These are phyloP conservation scores for Pitta sordida DNA, from an alignment of 2,113 vertebrate species.

Conservation along the genomic window DNA sequence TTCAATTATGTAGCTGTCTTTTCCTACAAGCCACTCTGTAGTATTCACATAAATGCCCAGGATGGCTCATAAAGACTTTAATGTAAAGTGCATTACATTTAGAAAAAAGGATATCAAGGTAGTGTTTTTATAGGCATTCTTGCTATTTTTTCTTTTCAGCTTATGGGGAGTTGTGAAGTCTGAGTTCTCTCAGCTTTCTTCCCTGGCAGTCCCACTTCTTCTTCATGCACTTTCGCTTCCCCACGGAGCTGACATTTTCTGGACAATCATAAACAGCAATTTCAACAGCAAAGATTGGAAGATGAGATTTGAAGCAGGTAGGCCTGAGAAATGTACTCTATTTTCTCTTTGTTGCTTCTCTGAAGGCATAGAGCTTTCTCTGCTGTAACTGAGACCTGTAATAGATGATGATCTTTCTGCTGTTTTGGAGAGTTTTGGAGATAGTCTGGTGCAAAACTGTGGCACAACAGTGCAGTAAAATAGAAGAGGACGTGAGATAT, in stretches of 20 bases:
- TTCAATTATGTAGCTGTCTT: not conserved
- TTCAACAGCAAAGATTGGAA: slow-evolving; percentile 99
- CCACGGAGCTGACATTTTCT: slow-evolving; percentile 96
- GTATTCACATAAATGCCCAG: not conserved
- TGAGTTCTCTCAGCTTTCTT: slow-evolving; percentile 96
- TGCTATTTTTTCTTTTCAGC: slow-evolving; percentile 70
- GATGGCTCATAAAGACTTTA: not conserved
- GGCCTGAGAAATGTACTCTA: not conserved
- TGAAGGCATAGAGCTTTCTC: not conserved
- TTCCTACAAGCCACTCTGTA: not conserved
- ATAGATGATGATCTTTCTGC: not conserved
- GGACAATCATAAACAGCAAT: slow-evolving; percentile 93
- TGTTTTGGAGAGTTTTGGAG: not conserved
- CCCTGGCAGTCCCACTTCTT: slow-evolving; percentile 91
- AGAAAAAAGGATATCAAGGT: not conserved
- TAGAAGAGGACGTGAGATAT: not conserved
- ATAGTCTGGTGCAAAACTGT: not conserved
- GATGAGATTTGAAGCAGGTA: slow-evolving; percentile 97
- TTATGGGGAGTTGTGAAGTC: slow-evolving; percentile 96
- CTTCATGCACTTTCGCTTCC: slow-evolving; percentile 93
- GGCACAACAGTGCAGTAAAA: not conserved
- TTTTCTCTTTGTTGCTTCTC: not conserved
- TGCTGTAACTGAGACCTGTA: not conserved
- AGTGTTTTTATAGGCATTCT: not conserved
- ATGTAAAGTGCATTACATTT: not conserved